Conservation (phyloP, 2,113 vertebrate species). For the Motacilla alba region DNA sequence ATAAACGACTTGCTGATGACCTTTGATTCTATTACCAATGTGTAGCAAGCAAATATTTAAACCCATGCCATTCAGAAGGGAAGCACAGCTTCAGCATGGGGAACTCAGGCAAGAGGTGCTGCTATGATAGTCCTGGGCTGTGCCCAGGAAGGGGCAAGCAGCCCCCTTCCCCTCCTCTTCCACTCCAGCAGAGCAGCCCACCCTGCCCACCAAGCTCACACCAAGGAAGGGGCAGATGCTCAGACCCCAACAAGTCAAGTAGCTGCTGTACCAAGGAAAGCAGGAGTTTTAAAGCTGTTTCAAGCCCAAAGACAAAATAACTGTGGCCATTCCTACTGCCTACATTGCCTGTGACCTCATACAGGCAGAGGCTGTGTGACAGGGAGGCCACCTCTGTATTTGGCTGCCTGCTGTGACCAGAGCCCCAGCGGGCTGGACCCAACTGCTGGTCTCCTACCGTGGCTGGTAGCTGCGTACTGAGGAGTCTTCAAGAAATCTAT, state of each 20-base stretch:
- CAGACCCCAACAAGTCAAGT: rapidly evolving
- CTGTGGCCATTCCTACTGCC: not conserved
- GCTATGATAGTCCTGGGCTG: not conserved
- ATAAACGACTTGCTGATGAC: not conserved
- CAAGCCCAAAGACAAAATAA: not conserved
- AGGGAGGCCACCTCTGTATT: not conserved
- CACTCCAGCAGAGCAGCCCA: not conserved
- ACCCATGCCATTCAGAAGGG: not conserved
- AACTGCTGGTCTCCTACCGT: rapidly evolving
- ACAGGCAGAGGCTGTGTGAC: not conserved
- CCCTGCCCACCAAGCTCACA: not conserved
- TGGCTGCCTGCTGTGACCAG: not conserved
- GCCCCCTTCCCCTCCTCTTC: not conserved
- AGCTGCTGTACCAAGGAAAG: not conserved
- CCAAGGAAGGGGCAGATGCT: not conserved
- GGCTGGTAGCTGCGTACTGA: not conserved
- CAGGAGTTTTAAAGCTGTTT: not conserved
- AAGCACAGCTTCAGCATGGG: not conserved
- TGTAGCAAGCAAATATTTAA: conserved; percentile 43
- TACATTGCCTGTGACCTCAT: rapidly evolving
- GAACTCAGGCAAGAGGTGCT: not conserved
- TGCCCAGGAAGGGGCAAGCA: not conserved
- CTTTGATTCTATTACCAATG: not conserved
- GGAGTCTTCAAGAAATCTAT: not conserved
- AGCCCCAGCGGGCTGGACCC: not conserved